A percentile compares a stretch with the other conserved stretches of the same genome.
phyloP scores from a whole-genome alignment of 2,888 invertebrate genomes.

The Cartodere bifasciata region DNA sequence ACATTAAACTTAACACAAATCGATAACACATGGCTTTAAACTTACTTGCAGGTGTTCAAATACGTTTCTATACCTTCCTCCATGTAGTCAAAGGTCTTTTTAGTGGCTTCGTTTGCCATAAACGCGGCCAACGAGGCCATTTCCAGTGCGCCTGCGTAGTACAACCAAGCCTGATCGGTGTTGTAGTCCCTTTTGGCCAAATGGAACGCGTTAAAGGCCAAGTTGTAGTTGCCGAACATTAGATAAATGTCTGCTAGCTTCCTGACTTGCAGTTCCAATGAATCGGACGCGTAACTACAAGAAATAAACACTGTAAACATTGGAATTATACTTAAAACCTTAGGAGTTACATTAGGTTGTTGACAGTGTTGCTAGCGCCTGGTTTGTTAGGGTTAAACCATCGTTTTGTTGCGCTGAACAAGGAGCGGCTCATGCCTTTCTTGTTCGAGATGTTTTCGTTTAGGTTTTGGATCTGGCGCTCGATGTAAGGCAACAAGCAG shows the following conservation, averaged over 20 bases:
- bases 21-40: conserved; percentile 5
- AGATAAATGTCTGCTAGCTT: conserved; percentile 92
- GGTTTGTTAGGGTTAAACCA: conserved; percentile 90
- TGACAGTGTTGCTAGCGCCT: conserved; percentile 55
- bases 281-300: conserved; percentile 64
- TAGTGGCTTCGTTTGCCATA: conserved; percentile 67
- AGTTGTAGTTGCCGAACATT: conserved; percentile 85
- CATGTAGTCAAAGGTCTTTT: conserved; percentile 80
- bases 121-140: conserved; percentile 91
- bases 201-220: conserved; percentile 90
- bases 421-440: conserved; percentile 85
- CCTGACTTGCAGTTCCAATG: conserved; percentile 84
- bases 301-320: too few relatives aligned
- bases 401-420: conserved; percentile 88
- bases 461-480: conserved; percentile 70
- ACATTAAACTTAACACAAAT: conserved; percentile 12
- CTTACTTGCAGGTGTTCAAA: conserved; percentile 75
- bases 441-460: conserved; percentile 72
- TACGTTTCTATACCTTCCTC: conserved; percentile 91
- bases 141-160: conserved; percentile 92
- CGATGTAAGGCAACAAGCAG: conserved; percentile 82
- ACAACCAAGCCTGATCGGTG: conserved; percentile 93
- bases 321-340: too few relatives aligned
- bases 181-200: conserved; percentile 95
- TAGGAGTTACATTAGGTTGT: conserved; percentile 78